Evolutionary conservation across 1,140 invertebrate genomes (phyloP), one percentile per base, ranked within the genome.

Genomic region (Archegozetes longisetosus): DNA sequence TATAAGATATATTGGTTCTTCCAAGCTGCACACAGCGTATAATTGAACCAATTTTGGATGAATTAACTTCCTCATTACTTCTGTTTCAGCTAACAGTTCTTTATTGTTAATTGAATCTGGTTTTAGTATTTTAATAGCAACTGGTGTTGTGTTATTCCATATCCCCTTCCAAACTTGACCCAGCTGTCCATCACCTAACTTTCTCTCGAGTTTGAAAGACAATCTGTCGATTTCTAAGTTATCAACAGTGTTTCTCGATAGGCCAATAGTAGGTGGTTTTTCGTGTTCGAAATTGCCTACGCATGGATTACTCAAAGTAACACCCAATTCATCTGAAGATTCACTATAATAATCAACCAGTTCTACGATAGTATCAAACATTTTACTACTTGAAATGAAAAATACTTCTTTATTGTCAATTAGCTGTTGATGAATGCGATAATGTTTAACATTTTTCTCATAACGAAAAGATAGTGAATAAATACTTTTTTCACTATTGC

Each of bases 1-100:
- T 51, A 99, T 96, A 67, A 98, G 98, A 70, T 96, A 97, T 70
- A 99, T 97, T 0, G 96, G 96, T 73, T 98, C 94, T 69, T 94
- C 88, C 68, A 90, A 81, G 6, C 94, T 98, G 70, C 96, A 99
- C 13, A 99, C 95, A 17, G 94, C 96, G 73, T 97, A 94, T 50
- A 99, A 75, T 70, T 97, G 92, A 66, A 99, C 95, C n/a, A 99
- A 78, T 74, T 98, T 98, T 32, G 77, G 80, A 74, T 99, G 95
- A 55, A 91, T 78, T 50, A 95, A 77, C 75, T 93, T 94, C 73
- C 98, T 98, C 96, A 98, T 99, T 52, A 98, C 96, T 75, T 96
- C 90, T 20, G 95, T 95, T 76, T 98, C 95, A 3, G 88, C 87
- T 59, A 98, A 78, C 79, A 98, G 98, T 74, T 97, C 94, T 74